Evolutionary conservation across 1,140 invertebrate species (phyloP), one percentile per base, ranked within the genome.

Genomic region (Oncopeltus fasciatus): DNA sequence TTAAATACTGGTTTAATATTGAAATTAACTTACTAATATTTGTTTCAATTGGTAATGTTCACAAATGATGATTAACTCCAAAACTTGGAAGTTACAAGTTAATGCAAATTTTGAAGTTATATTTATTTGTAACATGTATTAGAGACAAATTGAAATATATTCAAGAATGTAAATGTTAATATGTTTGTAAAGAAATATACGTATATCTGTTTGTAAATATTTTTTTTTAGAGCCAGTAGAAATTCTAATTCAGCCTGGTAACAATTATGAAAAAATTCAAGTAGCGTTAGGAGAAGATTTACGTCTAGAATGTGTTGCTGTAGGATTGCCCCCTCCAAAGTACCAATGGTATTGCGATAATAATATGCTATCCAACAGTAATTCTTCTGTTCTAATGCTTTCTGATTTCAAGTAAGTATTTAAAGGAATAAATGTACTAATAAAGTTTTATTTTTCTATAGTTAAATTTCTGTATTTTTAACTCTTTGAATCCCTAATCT

Each of bases 341-440:
- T 53, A 53, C 26, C 49, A 53, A 27, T 53, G 49, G 49, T 53
- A 24, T 26, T 53, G 49, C 26, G 49, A 53, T 27, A 53, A 53
- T 53, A 24, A 24, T 26, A 20, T 24, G 12, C 49, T 53, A 16
- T 24, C 49, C 14, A 26, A 26, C 24, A 24, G 49, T 53, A 14
- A 53, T 53, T 26, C 49, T 24, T 26, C 49, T 24, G 24, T 53
- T 2, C 16, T 53, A 24, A 26, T 27, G 21, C 14, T 53, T 18
- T 14, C 49, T 53, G 49, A 53, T 53, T 53, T 53, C 24, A 53
- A 24, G 49, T 53, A 53, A 24, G 31, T 38, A 38, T n/a, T n/a
- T n/a, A n/a, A n/a, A n/a, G n/a, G n/a, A n/a, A n/a, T n/a, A n/a
- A n/a, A n/a, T n/a, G n/a, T n/a, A n/a, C 21, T 46, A n/a, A 46